phyloP scores from a whole-genome alignment of 2,113 vertebrate genomes.

The Phaethornis superciliosus region DNA sequence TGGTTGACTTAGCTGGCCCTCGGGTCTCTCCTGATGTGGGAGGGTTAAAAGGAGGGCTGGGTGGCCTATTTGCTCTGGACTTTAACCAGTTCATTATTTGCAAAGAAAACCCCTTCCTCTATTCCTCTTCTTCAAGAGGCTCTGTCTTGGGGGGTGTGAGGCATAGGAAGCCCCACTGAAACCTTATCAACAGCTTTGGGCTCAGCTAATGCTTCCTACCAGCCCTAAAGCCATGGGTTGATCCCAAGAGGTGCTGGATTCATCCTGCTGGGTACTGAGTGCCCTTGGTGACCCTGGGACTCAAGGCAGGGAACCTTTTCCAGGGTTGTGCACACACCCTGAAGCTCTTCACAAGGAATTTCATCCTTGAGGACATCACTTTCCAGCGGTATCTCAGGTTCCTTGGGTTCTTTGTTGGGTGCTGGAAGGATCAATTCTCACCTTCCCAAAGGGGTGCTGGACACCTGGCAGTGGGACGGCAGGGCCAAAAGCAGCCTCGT shows the following conservation, averaged over 20 bases:
- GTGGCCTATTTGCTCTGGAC: constrained; percentile 17
- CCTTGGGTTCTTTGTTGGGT: not conserved
- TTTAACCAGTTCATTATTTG: constrained; percentile 51
- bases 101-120: not conserved
- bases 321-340: not conserved
- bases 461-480: not conserved
- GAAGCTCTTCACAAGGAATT: not conserved
- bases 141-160: rapidly evolving
- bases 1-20: constrained; percentile 54
- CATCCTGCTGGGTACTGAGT: not conserved
- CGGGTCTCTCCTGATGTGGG: not conserved
- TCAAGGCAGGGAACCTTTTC: not conserved
- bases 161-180: not conserved
- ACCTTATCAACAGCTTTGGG: not conserved
- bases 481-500: rapidly evolving
- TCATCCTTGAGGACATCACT: not conserved
- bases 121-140: not conserved
- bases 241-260: not conserved
- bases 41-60: constrained; percentile 53
- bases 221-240: not conserved
- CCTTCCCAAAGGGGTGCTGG: not conserved
- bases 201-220: not conserved
- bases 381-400: not conserved
- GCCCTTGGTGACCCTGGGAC: rapidly evolving
- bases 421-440: not conserved